Evolutionary conservation across 2,888 invertebrate genomes (phyloP), one percentile per base, ranked within the genome.

Genomic region (Coleophora flavipennella): DNA sequence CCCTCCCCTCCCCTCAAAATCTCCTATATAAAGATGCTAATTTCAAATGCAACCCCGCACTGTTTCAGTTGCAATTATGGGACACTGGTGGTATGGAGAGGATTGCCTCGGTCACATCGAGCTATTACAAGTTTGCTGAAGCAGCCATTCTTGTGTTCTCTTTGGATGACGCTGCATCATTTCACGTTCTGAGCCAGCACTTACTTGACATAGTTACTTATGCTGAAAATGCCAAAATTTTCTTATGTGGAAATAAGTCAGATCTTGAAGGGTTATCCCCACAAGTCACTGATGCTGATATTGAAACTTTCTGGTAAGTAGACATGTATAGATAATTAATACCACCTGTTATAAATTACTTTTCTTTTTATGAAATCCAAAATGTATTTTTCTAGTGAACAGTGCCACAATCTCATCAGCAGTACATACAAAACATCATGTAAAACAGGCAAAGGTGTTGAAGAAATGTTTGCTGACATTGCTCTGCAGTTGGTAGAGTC

Each of bases 41-140:
- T n/a, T n/a, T n/a, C n/a, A n/a, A n/a, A n/a, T n/a, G n/a, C n/a
- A n/a, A n/a, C n/a, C n/a, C n/a, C n/a, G n/a, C 20, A 20, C 20
- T 20, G 20, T 66, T 60, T 48, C 71, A 97, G 96, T 81, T 97
- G 46, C 96, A 96, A 78, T 78, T 97, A 51, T 97, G 97, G 96
- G 97, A 97, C 67, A 97, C 97, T 29, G 97, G 96, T 51, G 97
- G 97, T 36, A 96, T 97, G 95, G 97, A 97, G 76, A 87, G 97
- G 56, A 96, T 97, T 47, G 96, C 96, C 34, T 96, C 96, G 2
- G 94, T 97, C 13, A 97, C 97, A 9, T 95, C 95, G 25, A 95
- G 95, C 64, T 97, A 97, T 69, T 97, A 96, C 71, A 96, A 97
- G 78, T 96, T 96, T 80, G 94, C 97, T 2, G 96, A 96, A 69